These are phyloP conservation scores for Ceyx cyanopectus DNA, from an alignment of 2,113 vertebrate genomes.

Conservation along the genomic window DNA sequence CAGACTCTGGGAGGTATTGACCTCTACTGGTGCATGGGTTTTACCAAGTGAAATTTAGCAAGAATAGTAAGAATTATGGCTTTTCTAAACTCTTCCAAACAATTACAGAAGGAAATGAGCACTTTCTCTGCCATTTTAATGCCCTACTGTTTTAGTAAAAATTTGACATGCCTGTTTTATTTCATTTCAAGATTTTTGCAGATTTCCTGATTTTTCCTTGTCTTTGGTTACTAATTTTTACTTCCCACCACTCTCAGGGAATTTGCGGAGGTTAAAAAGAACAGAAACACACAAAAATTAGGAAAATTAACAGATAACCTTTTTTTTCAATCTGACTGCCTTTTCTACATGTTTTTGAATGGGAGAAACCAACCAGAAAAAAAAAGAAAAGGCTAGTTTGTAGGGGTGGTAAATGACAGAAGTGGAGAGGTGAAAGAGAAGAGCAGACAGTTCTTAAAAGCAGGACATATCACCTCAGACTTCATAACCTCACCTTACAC, in stretches of 20 bases:
- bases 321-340: neutral
- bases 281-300: neutral
- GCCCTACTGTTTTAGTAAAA: neutral
- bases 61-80: neutral
- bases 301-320: neutral
- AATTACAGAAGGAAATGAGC: constrained; percentile 21
- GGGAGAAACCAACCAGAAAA: neutral
- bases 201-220: neutral
- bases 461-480: neutral
- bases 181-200: neutral
- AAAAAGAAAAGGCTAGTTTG: neutral
- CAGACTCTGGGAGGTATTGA: neutral
- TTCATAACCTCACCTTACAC: neutral
- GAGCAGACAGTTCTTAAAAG: neutral
- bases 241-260: neutral
- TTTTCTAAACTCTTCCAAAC: neutral
- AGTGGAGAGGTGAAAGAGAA: neutral
- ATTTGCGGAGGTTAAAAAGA: neutral
- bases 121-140: neutral
- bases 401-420: neutral
- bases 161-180: neutral
- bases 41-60: constrained; percentile 1
- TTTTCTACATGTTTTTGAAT: neutral
- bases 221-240: constrained; percentile 19
- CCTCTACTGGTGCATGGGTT: neutral